Evolutionary conservation across 2,888 invertebrate genomes (phyloP), one percentile per base, ranked within the genome.

Genomic region (Tridacna gigas): DNA sequence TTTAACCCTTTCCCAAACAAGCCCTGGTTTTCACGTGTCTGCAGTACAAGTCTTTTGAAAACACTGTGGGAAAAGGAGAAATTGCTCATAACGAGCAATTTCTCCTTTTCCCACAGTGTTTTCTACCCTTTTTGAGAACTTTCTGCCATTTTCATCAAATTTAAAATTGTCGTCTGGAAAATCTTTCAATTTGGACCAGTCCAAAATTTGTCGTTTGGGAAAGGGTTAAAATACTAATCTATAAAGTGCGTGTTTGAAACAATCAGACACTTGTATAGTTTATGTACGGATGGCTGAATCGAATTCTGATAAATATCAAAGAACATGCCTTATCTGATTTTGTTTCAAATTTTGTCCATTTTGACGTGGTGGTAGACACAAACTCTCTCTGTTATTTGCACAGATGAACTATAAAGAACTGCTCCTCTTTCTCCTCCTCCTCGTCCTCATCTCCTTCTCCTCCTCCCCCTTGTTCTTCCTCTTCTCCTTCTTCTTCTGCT

Each of bases 221-320:
- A 37, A n/a, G 18, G 28, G 28, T 67, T 67, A 67, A 51, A 51
- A 51, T 71, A 51, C 56, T 71, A 51, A 71, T 71, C 25, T 7
- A 13, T 22, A 51, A 47, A 22, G 47, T 71, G 71, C 71, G 71
- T 71, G 71, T 51, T 71, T 25, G 13, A n/a, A 45, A 71, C 22
- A 71, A 71, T 71, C 67, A 18, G 67, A 13, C n/a, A 45, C 37
- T 67, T 67, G 67, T 67, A n/a, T 28, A 12, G 20, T 56, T 45
- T 67, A 37, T 67, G 26, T 45, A 13, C 67, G 47, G n/a, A 67
- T 45, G 25, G 28, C n/a, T 37, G 67, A 37, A 37, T 45, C 18
- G 26, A 20, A 45, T 45, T n/a, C 20, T n/a, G 67, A 67, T 67
- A 67, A 67, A 37, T 45, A 67, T 67, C 67, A 20, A 67, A 2